Base-by-base conservation (phyloP, 2,113 vertebrate genomes). In the Vulpes ferrilata region DNA sequence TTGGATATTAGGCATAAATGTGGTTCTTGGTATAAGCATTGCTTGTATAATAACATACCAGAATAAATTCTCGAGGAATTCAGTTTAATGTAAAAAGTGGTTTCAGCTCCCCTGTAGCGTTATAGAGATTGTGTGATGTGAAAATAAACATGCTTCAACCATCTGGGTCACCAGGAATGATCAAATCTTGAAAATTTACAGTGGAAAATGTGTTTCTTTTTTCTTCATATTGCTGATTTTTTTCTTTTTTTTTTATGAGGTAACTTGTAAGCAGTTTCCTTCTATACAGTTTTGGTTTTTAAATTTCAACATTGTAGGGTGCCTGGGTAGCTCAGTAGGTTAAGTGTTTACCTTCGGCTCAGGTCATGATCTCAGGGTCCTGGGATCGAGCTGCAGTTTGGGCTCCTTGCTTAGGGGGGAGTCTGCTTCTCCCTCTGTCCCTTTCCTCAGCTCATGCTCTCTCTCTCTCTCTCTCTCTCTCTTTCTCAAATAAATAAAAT, bases 21-120 rank as follows among this genome's bases (percentile, higher is more conserved):
- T 92, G 90, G 57, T 38, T 97, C 89, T 97, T 95, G 90, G 94
- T 83, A 20, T 90, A 97, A 88, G 25, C 64, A 53, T 32, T 92
- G 94, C 87, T 97, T 90, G 23, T 94, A 79, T 97, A 86, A 84
- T 88, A 95, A 95, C 83, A 95, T 89, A 48, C 85, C 93, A 97
- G 96, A 97, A 98, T 71, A 87, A 95, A 38, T 55, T 97, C 96
- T 96, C 95, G 87, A 96, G 96, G 96, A 98, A 97, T 92, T 97
- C 62, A 95, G 84, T 93, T 96, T 97, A 62, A 95, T 93, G 25
- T 92, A 81, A 90, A 96, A 98, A 98, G 73, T 60, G 57, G 53
- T 95, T 35, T 80, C 60, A 64, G 83, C 53, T 97, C 96, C 60
- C 94, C 95, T 96, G 82, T 69, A 85, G 95, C 0, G 32, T 76